A percentile compares a stretch with the other conserved stretches of the same genome.
These are phyloP conservation scores for Myrmecophaga tridactyla DNA, from an alignment of 2,113 vertebrate genomes.

Conservation along the genomic window DNA sequence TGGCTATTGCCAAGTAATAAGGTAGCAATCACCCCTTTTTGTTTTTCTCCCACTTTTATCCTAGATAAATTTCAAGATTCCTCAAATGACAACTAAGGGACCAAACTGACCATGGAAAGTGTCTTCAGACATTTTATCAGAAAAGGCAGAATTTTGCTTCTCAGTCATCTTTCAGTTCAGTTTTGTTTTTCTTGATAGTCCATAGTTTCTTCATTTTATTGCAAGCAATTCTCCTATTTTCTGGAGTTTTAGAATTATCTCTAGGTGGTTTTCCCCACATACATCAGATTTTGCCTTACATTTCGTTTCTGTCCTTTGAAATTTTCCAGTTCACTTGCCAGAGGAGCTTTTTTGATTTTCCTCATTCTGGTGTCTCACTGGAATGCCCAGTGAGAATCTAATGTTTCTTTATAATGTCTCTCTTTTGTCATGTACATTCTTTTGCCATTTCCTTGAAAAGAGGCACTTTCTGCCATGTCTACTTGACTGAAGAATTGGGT, in stretches of 20 bases:
- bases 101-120: not conserved
- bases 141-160: constrained; percentile 4
- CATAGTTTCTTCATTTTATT: not conserved
- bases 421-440: not conserved
- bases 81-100: constrained; percentile 7
- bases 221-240: not conserved
- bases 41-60: not conserved
- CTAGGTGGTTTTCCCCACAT: not conserved
- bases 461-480: constrained; percentile 24
- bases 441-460: not conserved
- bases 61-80: constrained; percentile 24
- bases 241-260: constrained; percentile 32
- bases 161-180: not conserved
- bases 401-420: not conserved
- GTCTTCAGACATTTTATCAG: not conserved
- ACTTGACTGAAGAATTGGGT: not conserved
- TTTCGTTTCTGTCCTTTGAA: constrained; percentile 27
- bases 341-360: not conserved
- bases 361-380: not conserved
- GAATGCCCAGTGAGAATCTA: not conserved
- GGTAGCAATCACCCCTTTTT: not conserved
- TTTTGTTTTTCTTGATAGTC: not conserved
- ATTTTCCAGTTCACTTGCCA: not conserved
- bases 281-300: constrained; percentile 34
- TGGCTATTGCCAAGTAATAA: constrained; percentile 23